Conservation (phyloP, 30 jellyfish, hydroid and myxozoan species). For the Mastigias papua region DNA sequence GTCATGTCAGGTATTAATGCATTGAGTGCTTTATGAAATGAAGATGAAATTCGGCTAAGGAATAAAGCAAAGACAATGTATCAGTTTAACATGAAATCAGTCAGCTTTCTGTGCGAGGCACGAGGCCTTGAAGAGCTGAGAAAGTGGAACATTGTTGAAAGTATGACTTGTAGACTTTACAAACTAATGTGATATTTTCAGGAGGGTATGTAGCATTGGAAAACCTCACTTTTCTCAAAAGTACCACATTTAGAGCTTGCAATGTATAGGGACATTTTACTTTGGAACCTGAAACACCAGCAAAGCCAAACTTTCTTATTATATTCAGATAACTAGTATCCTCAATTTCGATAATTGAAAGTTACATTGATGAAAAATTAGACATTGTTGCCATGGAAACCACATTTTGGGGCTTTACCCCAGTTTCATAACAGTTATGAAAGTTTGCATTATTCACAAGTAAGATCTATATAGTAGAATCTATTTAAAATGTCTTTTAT, state of each 20-base stretch:
- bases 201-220: background rate
- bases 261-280: too few species aligned
- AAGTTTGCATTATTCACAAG: constrained; percentile 17
- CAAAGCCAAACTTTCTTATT: too few species aligned
- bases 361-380: background rate
- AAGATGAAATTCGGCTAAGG: background rate
- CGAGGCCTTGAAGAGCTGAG: background rate
- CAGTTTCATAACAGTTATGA: background rate
- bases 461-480: background rate
- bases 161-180: background rate
- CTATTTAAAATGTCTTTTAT: too few species aligned
- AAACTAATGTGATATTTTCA: background rate
- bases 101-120: background rate
- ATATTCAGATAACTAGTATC: too few species aligned
- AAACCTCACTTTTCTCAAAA: background rate
- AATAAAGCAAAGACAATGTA: background rate
- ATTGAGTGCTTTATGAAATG: background rate
- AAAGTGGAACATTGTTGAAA: background rate
- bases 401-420: constrained; percentile 29
- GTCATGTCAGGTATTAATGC: constrained; percentile 1
- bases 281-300: too few species aligned
- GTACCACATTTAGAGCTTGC: background rate
- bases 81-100: background rate
- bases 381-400: constrained; percentile 39
- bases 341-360: too few species aligned